A percentile compares a stretch with the other conserved stretches of the same genome.
Conservation (phyloP, 2,888 invertebrate species). For the Agrotis exclamationis region DNA sequence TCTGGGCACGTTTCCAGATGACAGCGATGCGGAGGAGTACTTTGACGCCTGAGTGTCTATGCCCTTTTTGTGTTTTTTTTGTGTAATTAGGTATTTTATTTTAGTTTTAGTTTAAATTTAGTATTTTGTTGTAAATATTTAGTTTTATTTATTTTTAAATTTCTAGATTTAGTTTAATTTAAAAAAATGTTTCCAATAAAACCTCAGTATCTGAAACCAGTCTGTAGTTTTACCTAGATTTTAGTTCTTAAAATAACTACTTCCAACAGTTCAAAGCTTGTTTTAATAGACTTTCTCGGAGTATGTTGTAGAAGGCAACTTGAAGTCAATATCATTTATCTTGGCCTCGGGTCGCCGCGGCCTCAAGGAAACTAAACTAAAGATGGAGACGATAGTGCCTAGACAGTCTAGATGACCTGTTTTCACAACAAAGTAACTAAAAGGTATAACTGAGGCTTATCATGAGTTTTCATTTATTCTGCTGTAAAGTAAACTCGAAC, state of each 20-base stretch:
- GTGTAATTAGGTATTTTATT: too few species aligned
- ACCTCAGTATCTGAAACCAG: background rate
- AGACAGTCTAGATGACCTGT: background rate
- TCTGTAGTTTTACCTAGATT: background rate
- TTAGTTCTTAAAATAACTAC: background rate
- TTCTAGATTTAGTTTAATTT: too few species aligned
- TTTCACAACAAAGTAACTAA: background rate
- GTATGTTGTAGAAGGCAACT: constrained; percentile 5
- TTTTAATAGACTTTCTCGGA: background rate
- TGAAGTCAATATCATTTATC: constrained; percentile 28
- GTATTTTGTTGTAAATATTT: too few species aligned
- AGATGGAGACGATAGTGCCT: background rate
- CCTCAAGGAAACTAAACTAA: background rate
- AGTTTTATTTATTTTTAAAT: too few species aligned
- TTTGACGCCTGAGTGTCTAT: too few species aligned
- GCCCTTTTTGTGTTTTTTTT: too few species aligned
- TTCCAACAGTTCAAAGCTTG: background rate
- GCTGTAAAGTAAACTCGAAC: too few species aligned
- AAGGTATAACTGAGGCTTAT: too few species aligned
- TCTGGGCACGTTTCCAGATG: too few species aligned
- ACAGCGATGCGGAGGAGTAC: too few species aligned
- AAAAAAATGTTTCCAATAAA: background rate
- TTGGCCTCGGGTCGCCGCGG: background rate
- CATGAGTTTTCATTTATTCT: background rate
- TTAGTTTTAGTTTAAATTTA: too few species aligned